Percentiles rank a stretch among this genome's conserved stretches.
These are phyloP conservation scores for Sarcophaga bullata DNA, from an alignment of 1,140 invertebrate species.

Conservation along the genomic window DNA sequence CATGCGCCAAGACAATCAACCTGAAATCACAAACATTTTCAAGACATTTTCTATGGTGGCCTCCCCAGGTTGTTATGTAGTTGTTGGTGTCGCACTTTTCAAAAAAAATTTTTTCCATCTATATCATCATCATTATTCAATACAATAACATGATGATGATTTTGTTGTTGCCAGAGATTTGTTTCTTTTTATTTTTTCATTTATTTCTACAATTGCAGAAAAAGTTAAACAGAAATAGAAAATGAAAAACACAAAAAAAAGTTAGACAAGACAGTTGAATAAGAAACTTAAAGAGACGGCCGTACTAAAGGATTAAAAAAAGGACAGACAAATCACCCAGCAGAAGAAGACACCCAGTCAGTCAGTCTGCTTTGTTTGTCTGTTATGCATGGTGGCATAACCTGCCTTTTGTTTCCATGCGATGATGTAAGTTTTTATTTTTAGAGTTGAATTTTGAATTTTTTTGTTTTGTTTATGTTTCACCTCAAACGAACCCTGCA, in stretches of 20 bases:
- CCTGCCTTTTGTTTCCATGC: conserved; percentile 19
- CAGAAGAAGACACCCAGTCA: conserved; percentile 3
- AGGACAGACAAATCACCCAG: not conserved
- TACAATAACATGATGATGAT: conserved; percentile 19
- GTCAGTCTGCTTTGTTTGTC: not conserved
- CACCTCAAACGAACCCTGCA: conserved; percentile 13
- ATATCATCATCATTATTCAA: conserved; percentile 6
- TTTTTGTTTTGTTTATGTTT: not conserved
- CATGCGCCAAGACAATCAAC: not conserved
- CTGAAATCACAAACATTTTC: conserved; percentile 2
- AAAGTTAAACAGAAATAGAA: not conserved
- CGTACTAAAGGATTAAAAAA: not conserved
- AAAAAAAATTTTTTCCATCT: too few relatives aligned
- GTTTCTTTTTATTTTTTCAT: not conserved
- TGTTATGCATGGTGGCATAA: conserved; percentile 24
- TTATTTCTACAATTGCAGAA: too few relatives aligned
- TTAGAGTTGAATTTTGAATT: not conserved
- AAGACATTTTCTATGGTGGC: conserved; percentile 38
- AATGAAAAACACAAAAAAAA: not conserved
- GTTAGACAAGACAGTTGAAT: conserved; percentile 19
- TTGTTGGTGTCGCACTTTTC: conserved; percentile 16
- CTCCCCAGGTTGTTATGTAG: conserved; percentile 4
- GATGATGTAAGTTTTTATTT: conserved; percentile 36
- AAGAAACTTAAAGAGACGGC: not conserved
- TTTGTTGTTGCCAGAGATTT: not conserved